These are phyloP conservation scores for Nothoprocta perdicaria DNA, from an alignment of 2,113 vertebrate genomes.

Conservation along the genomic window DNA sequence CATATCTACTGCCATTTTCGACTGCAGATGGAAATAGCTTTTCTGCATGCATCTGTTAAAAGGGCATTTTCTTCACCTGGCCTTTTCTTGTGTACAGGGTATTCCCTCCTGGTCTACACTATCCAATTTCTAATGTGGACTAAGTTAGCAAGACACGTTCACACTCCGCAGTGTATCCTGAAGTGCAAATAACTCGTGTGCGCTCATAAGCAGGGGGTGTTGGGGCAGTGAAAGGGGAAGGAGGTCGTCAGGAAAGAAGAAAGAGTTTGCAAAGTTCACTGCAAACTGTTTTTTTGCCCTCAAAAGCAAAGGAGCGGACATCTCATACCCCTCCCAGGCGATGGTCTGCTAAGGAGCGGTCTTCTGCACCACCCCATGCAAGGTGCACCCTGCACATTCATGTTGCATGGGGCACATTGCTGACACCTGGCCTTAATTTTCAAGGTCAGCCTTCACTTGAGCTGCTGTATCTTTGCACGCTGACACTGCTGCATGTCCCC, in stretches of 20 bases:
- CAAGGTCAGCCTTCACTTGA: background rate
- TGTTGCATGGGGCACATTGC: rapidly evolving
- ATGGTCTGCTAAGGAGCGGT: background rate
- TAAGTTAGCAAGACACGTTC: background rate
- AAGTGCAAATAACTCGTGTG: background rate
- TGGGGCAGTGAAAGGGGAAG: background rate
- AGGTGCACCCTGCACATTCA: background rate
- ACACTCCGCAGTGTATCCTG: background rate
- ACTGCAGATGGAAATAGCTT: background rate
- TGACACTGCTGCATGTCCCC: background rate
- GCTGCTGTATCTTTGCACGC: background rate
- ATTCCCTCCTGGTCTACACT: background rate
- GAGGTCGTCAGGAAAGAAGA: background rate
- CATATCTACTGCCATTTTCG: background rate
- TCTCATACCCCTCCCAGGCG: background rate
- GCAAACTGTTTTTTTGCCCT: background rate
- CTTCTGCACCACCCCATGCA: background rate
- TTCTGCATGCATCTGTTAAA: background rate
- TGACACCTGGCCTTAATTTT: background rate
- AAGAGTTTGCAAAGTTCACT: background rate
- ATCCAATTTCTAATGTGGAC: background rate
- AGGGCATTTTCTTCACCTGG: background rate
- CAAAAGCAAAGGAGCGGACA: background rate
- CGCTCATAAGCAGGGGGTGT: background rate
- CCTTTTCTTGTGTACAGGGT: background rate